Conservation (phyloP, 2,888 invertebrate species). For the Apamea anceps region DNA sequence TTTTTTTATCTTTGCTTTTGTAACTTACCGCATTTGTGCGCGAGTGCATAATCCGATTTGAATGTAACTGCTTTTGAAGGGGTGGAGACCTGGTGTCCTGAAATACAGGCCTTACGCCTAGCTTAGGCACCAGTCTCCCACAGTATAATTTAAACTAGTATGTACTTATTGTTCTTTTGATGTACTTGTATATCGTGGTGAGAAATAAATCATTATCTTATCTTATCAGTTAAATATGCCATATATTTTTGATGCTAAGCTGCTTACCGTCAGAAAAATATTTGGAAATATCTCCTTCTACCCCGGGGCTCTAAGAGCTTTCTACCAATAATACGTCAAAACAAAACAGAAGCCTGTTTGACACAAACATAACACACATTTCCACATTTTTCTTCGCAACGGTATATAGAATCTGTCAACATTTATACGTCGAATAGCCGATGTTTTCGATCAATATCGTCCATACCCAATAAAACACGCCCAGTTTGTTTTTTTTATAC, state of each 20-base stretch:
- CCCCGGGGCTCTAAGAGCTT: background rate
- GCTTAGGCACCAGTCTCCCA: no score
- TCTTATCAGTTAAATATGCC: background rate
- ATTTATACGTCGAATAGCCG: background rate
- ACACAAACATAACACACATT: background rate
- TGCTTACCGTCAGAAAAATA: slow-evolving; percentile 9
- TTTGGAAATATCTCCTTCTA: slow-evolving; percentile 1
- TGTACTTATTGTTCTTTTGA: no score
- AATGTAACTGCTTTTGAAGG: no score
- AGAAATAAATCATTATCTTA: no score
- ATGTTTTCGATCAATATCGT: background rate
- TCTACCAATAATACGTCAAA: background rate
- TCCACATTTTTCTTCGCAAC: background rate
- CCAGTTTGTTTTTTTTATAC: slow-evolving; percentile 7
- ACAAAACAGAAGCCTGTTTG: background rate
- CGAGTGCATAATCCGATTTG: no score
- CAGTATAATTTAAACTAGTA: no score
- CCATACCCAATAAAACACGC: background rate
- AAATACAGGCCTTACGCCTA: no score
- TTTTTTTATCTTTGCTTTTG: no score
- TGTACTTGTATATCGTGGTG: no score
- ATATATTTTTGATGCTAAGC: slow-evolving; percentile 4
- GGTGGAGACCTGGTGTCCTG: no score
- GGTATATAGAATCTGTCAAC: background rate
- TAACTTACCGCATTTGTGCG: no score